phyloP scores from a whole-genome alignment of 2,888 invertebrate genomes.

The Nemotelus pantherinus region DNA sequence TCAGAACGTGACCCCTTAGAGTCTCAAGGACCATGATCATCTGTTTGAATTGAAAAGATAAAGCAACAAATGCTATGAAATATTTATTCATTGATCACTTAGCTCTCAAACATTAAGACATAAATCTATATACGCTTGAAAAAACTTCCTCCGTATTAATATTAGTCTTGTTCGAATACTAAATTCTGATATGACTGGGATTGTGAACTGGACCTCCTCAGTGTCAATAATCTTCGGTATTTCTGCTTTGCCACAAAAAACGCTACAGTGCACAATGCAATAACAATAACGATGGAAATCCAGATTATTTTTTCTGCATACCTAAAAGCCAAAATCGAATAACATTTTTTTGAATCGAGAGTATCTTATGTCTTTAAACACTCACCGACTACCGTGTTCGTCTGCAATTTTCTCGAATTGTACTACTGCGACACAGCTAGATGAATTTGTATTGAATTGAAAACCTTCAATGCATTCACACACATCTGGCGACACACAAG shows the following conservation, averaged over 20 bases:
- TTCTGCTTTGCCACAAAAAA: neutral
- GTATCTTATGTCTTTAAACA: no score
- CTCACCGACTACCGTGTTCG: neutral
- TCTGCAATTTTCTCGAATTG: neutral
- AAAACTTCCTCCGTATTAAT: neutral
- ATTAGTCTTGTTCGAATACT: slow-evolving; percentile 20
- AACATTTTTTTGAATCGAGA: neutral
- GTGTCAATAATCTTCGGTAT: slow-evolving; percentile 2
- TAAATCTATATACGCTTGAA: neutral
- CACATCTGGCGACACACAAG: slow-evolving; percentile 61
- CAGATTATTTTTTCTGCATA: neutral
- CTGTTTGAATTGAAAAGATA: no score
- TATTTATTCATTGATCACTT: no score
- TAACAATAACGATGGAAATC: neutral
- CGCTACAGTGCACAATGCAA: neutral
- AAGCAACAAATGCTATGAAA: no score
- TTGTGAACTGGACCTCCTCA: neutral
- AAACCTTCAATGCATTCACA: slow-evolving; percentile 65
- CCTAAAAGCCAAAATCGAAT: neutral
- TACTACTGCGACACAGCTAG: neutral
- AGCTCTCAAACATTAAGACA: no score
- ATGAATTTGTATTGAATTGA: slow-evolving; percentile 5
- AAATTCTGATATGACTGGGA: slow-evolving; percentile 22
- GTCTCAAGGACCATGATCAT: no score
- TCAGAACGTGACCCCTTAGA: no score